These are phyloP conservation scores for Ametastegia equiseti DNA, from an alignment of 2,888 invertebrate species.

Conservation along the genomic window DNA sequence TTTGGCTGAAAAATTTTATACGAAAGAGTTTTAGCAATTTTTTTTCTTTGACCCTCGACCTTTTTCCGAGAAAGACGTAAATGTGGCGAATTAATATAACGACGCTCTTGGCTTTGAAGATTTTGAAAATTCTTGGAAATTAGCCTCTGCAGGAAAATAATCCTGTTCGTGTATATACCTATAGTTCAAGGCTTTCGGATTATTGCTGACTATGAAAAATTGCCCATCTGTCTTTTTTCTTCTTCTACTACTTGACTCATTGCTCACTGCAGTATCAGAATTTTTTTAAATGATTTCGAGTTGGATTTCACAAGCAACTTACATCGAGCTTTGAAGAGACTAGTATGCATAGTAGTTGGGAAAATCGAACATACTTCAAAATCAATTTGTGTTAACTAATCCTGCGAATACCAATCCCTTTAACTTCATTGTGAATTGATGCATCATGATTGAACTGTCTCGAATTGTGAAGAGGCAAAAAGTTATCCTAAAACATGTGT, in stretches of 20 bases:
- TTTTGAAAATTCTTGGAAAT: neutral
- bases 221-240: too few relatives aligned
- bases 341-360: too few relatives aligned
- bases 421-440: neutral
- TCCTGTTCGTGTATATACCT: too few relatives aligned
- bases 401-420: neutral
- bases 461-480: neutral
- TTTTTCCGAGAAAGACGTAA: neutral
- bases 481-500: too few relatives aligned
- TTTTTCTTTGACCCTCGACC: neutral
- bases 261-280: neutral
- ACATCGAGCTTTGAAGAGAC: too few relatives aligned
- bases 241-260: too few relatives aligned
- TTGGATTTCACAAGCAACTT: too few relatives aligned
- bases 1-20: conserved; percentile 62
- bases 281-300: too few relatives aligned
- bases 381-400: neutral
- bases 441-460: neutral
- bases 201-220: too few relatives aligned
- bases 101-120: neutral
- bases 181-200: too few relatives aligned
- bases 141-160: too few relatives aligned
- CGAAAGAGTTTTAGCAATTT: neutral
- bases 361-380: too few relatives aligned
- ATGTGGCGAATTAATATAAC: neutral